Percentiles rank a stretch among this genome's conserved stretches.
These are phyloP conservation scores for Trididemnum nubilum DNA, from an alignment of 23 tunicate genomes.

Conservation along the genomic window DNA sequence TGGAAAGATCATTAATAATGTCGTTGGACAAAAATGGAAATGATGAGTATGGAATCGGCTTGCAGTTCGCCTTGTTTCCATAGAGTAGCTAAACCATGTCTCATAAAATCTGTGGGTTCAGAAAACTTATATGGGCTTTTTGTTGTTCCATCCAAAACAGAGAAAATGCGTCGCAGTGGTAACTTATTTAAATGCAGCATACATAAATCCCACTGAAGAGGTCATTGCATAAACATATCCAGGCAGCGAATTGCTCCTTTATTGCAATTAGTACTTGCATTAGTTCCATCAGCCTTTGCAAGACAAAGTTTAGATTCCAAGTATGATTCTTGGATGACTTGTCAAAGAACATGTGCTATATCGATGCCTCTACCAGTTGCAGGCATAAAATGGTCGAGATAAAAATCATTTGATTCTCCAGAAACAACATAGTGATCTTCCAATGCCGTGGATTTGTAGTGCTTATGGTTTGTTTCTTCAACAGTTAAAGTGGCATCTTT, in stretches of 20 bases:
- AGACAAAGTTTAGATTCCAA: neutral
- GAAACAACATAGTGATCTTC: slow-evolving; percentile 9
- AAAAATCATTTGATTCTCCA: slow-evolving; percentile 28
- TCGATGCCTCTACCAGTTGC: slow-evolving; percentile 18
- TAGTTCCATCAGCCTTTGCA: slow-evolving; percentile 13
- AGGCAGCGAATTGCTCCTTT: slow-evolving; percentile 1
- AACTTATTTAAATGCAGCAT: slow-evolving; percentile 30
- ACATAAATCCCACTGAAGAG: slow-evolving; percentile 34
- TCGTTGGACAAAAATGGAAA: neutral
- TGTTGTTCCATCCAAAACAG: slow-evolving; percentile 20
- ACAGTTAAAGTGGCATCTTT: slow-evolving; percentile 34
- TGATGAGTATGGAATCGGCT: neutral
- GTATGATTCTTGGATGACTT: neutral
- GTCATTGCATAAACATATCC: slow-evolving; percentile 10
- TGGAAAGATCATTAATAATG: neutral
- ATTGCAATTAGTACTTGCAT: slow-evolving; percentile 11
- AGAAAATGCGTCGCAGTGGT: slow-evolving; percentile 27
- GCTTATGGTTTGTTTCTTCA: neutral
- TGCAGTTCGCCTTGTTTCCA: neutral
- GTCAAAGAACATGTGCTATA: neutral
- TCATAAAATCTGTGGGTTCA: neutral
- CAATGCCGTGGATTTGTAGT: neutral
- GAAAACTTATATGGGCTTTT: slow-evolving; percentile 15
- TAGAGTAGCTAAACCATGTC: neutral
- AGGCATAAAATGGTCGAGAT: slow-evolving; percentile 17